Base-by-base conservation (phyloP, 1,140 invertebrate genomes). In the Conopomorpha cramerella region DNA sequence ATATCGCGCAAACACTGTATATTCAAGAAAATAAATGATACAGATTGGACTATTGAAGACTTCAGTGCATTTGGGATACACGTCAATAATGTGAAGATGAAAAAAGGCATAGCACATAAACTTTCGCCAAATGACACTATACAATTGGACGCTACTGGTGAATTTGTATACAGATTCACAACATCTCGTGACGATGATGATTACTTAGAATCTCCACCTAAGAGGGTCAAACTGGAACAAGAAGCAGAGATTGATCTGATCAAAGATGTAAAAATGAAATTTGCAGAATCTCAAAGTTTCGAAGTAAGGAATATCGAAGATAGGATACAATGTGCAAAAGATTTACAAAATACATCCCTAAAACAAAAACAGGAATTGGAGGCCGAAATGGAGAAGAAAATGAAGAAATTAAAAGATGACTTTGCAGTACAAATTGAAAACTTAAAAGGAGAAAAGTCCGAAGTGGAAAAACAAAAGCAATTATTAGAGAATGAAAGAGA, bases 1-100 rank as follows among this genome's bases (percentile, higher is more conserved):
- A 78, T 83, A 49, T 83, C 82, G 7, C 54, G 82, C 45, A 73
- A 56, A 23, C 82, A 83, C 30, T 82, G 81, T 38, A 43, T 63
- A 3, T 43, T 84, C 10, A 66, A 48, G 43, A 64, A 64, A 16
- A 44, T 50, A 34, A 37, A 50, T 18, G 42, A 67, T 17, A 45
- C 46, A 44, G 40, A 44, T 10, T 72, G 66, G 64, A 39, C 43
- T 30, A 41, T 76, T 38, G 51, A 71, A 58, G 76, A 82, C 30
- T 39, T 71, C n/a, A 83, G 82, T 44, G 63, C 76, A 4, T 76
- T 61, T 40, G 54, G 64, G 34, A 82, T 81, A 8, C 51, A 64
- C 15, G 31, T 84, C 2, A 83, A 83, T 47, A 54, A 60, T 3
- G n/a, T 39, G 14, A 49, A 43, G 14, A 33, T 83, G 14, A 53